Evolutionary conservation across 1,140 invertebrate species (phyloP), one percentile per base, ranked within the genome.

Genomic region (Ceratoteleas bidentatus): DNA sequence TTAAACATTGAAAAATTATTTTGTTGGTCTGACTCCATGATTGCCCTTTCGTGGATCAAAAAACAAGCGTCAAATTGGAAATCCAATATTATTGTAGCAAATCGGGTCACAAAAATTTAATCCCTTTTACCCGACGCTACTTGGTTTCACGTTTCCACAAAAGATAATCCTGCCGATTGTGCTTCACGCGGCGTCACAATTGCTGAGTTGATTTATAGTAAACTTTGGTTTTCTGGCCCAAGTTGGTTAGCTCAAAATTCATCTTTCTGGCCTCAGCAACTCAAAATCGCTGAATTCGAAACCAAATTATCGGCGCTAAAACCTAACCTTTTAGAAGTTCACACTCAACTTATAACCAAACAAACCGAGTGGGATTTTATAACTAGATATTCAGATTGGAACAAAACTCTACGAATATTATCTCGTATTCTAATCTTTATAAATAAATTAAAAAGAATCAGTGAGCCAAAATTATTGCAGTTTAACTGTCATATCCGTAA

Each of bases 11-110:
- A n/a, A n/a, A n/a, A n/a, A n/a, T n/a, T n/a, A n/a, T n/a, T n/a
- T n/a, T 85, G 72, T 24, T 90, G 87, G 83, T 83, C 86, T 1
- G 87, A 90, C 64, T 88, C 84, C 5, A 75, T 78, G 7, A 82
- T 87, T 1, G 84, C 85, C 0, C 54, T 89, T 0, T 54, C 66
- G 3, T 87, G 87, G 86, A 14, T 89, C 6, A 87, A 88, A 61
- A 81, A 76, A 40, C 90, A 85, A 75, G 24, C 24, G 1, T 24
- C 24, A 2, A 24, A 1, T 1, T 24, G 24, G 24, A 24, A 24
- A 24, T 24, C 24, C 24, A 24, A 24, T 4, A 24, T 24, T 4
- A 4, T 24, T 2, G 88, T 90, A 2, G 73, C 84, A 6, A 90
- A 91, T 66, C 61, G 89, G 33, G 86, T 90, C 4, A 65, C 78